These are phyloP conservation scores for Fistularia commersonii DNA, from an alignment of 2,797 vertebrate species.

Conservation along the genomic window DNA sequence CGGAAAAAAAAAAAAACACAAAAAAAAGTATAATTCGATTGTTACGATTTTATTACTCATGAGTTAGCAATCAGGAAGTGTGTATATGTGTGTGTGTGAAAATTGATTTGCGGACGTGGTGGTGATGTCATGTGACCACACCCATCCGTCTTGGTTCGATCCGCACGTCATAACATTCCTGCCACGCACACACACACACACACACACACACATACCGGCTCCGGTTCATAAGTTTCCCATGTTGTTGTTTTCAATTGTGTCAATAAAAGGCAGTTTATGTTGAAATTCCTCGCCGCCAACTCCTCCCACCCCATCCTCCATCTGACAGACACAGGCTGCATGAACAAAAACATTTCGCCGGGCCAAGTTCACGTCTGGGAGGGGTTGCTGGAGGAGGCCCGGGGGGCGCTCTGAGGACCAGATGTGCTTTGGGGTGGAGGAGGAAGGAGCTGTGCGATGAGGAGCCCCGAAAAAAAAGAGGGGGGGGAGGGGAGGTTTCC, in stretches of 20 bases:
- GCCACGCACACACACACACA: too few species aligned
- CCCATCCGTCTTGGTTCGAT: constrained; percentile 26
- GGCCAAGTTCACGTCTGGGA: constrained; percentile 74
- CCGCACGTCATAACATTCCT: too few species aligned
- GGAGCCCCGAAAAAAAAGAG: too few species aligned
- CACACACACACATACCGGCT: constrained; percentile 19
- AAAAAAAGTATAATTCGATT: too few species aligned
- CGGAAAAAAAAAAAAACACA: too few species aligned
- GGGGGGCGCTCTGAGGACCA: constrained; percentile 58
- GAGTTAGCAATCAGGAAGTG: too few species aligned
- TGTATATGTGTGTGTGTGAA: too few species aligned
- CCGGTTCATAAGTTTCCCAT: constrained; percentile 32
- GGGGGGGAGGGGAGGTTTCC: constrained; percentile 14
- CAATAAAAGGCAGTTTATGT: constrained; percentile 55
- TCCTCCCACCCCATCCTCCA: constrained; percentile 5
- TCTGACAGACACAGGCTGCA: constrained; percentile 44
- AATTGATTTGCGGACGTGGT: background rate
- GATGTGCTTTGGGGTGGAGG: constrained; percentile 61
- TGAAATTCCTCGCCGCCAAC: constrained; percentile 42
- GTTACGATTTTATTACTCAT: too few species aligned
- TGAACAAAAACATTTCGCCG: constrained; percentile 74
- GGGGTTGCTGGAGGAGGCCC: constrained; percentile 58
- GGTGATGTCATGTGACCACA: constrained; percentile 41
- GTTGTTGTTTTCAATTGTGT: constrained; percentile 57
- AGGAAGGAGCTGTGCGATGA: constrained; percentile 15